A percentile compares a stretch with the other conserved stretches of the same genome.
These are phyloP conservation scores for Neolamprologus multifasciatus DNA, from an alignment of 2,797 vertebrate genomes.

Conservation along the genomic window DNA sequence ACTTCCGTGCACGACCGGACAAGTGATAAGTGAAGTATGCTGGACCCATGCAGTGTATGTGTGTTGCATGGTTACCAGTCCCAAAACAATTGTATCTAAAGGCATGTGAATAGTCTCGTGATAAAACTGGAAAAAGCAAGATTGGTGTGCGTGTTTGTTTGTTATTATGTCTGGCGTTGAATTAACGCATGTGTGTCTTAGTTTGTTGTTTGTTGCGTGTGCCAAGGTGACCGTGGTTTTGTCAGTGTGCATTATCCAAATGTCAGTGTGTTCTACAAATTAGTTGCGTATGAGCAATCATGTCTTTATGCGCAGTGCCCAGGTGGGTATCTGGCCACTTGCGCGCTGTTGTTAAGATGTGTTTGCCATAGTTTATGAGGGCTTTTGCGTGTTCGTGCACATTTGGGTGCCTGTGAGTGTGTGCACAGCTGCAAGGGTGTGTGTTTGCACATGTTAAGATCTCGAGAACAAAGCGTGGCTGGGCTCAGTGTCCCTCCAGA, in stretches of 20 bases:
- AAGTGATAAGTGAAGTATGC: constrained; percentile 4
- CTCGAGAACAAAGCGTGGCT: constrained; percentile 59
- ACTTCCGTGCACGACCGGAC: neutral
- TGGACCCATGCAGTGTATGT: neutral
- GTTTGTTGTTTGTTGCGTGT: neutral
- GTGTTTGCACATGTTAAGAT: constrained; percentile 29
- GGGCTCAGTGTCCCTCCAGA: constrained; percentile 63
- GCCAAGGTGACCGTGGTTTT: constrained; percentile 29
- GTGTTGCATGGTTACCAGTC: constrained; percentile 21
- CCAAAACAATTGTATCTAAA: constrained; percentile 33
- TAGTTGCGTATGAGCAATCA: neutral
- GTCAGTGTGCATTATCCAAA: constrained; percentile 17
- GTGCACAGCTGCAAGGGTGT: neutral
- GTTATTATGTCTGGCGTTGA: neutral
- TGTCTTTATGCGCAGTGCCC: neutral
- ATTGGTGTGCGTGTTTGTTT: neutral
- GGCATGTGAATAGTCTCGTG: constrained; percentile 17
- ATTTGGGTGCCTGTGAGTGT: neutral
- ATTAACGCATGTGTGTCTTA: neutral
- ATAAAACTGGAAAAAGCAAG: neutral
- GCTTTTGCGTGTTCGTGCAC: neutral
- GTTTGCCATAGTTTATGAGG: neutral
- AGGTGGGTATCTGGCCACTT: constrained; percentile 12
- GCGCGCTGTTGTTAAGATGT: neutral
- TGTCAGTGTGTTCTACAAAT: constrained; percentile 23